phyloP scores from a whole-genome alignment of 2,797 vertebrate species.

The Spinibarbus caldwelli region DNA sequence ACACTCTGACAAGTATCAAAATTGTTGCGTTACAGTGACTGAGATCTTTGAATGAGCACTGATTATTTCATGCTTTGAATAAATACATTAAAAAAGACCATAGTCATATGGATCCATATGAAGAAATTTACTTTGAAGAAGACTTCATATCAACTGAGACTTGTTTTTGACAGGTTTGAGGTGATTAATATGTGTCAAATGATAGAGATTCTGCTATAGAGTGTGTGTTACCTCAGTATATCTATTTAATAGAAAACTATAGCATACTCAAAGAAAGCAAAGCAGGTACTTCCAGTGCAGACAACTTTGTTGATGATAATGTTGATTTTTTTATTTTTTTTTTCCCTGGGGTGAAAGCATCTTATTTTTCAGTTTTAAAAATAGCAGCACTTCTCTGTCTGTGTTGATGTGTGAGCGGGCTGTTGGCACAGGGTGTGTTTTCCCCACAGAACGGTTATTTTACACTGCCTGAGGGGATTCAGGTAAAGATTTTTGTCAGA shows the following conservation, averaged over 20 bases:
- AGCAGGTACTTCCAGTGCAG: neutral
- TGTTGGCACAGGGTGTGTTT: conserved; percentile 40
- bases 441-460: conserved; percentile 49
- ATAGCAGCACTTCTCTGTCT: neutral
- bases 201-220: neutral
- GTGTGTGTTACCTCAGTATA: neutral
- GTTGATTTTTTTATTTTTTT: too few species aligned
- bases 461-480: conserved; percentile 49
- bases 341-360: neutral
- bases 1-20: too few species aligned
- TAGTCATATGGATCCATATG: neutral
- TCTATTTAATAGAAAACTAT: neutral
- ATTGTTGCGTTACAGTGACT: too few species aligned
- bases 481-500: conserved; percentile 56
- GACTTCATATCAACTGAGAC: neutral
- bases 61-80: neutral
- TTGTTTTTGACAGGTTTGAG: neutral
- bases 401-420: conserved; percentile 5
- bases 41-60: too few species aligned
- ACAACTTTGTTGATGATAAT: neutral
- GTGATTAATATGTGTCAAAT: too few species aligned
- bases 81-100: neutral
- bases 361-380: neutral
- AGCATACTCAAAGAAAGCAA: neutral
- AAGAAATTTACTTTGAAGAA: neutral